phyloP scores from a whole-genome alignment of 2,888 invertebrate genomes.

The Eumacrocentrus americanus region DNA sequence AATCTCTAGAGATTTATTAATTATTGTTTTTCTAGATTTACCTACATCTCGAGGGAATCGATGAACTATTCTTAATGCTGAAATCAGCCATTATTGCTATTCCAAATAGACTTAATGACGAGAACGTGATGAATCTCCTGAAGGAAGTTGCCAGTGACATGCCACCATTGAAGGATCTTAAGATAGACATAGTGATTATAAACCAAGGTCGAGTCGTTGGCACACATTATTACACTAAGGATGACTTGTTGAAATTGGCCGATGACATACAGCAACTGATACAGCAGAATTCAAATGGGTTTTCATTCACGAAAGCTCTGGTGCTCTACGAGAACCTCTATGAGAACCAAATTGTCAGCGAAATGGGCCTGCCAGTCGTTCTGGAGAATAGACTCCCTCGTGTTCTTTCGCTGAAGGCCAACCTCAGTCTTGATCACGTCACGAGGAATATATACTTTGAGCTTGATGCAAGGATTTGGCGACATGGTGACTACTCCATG shows the following conservation, averaged over 20 bases:
- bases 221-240: constrained; percentile 34
- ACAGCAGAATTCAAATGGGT: neutral
- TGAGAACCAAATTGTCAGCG: constrained; percentile 55
- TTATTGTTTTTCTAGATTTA: constrained; percentile 36
- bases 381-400: constrained; percentile 51
- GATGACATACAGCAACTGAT: constrained; percentile 13
- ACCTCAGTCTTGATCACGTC: constrained; percentile 31
- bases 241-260: constrained; percentile 21
- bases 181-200: constrained; percentile 41
- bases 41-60: constrained; percentile 37
- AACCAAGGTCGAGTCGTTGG: constrained; percentile 37
- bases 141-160: constrained; percentile 32
- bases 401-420: constrained; percentile 43
- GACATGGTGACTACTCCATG: constrained; percentile 53
- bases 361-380: constrained; percentile 58
- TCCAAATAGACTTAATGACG: constrained; percentile 26
- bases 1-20: neutral
- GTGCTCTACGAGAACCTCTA: constrained; percentile 41
- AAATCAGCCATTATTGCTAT: too few relatives aligned
- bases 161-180: constrained; percentile 32
- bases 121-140: constrained; percentile 39
- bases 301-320: constrained; percentile 26
- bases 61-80: too few relatives aligned
- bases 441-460: constrained; percentile 43
- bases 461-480: constrained; percentile 49